Conservation (phyloP, 2,797 vertebrate species). For the Neosilurus mollespiculum region DNA sequence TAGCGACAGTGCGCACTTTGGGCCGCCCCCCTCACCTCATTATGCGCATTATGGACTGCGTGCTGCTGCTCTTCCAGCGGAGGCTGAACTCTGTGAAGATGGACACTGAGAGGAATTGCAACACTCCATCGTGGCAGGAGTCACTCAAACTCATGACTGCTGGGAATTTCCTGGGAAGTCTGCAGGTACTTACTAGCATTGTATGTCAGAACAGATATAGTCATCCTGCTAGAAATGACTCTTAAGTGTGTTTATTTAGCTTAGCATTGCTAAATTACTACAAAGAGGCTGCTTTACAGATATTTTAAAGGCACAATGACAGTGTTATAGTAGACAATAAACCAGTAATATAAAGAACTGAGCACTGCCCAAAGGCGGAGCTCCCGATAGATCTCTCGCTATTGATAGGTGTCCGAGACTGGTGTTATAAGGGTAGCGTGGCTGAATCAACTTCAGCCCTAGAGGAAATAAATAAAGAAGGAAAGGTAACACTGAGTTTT, state of each 20-base stretch:
- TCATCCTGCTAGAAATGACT: not conserved
- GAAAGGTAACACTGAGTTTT: no score
- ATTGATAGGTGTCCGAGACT: no score
- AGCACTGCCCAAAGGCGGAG: no score
- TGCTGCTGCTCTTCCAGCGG: constrained; percentile 90
- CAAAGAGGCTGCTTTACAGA: not conserved
- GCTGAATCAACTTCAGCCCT: no score
- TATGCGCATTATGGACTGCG: constrained; percentile 98
- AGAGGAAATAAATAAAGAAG: no score
- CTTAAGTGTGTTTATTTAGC: not conserved
- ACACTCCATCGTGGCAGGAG: constrained; percentile 90
- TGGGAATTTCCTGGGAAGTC: constrained; percentile 91
- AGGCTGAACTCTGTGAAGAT: constrained; percentile 82
- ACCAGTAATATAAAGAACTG: not conserved
- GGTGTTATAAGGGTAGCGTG: no score
- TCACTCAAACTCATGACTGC: constrained; percentile 95
- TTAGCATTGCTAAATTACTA: not conserved
- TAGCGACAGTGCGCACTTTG: constrained; percentile 89
- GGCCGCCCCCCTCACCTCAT: constrained; percentile 93
- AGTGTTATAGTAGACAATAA: not conserved
- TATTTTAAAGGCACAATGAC: no score
- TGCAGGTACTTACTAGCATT: constrained; percentile 71
- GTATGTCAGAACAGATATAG: not conserved
- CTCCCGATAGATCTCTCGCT: no score
- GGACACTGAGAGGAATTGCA: constrained; percentile 83